A percentile compares a stretch with the other conserved stretches of the same genome.
Conservation (phyloP, 1,140 invertebrate genomes). For the Saccostrea cuccullata region DNA sequence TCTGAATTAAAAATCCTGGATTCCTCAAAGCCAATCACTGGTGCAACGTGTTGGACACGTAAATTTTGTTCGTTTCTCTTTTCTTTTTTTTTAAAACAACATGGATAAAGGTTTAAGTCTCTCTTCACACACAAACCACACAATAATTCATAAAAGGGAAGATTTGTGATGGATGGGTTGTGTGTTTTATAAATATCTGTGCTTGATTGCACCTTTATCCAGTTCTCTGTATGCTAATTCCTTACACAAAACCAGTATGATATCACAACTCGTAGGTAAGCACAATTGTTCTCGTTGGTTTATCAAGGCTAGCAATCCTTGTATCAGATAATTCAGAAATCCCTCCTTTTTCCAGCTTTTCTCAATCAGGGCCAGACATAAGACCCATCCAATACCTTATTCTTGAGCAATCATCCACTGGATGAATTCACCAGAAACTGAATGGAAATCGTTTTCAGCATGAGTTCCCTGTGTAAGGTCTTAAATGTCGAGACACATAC, state of each 20-base stretch:
- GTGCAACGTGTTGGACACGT: background rate
- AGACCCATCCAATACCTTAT: conserved; percentile 8
- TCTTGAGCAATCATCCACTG: conserved; percentile 23
- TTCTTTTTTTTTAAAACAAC: conserved; percentile 18
- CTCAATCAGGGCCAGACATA: background rate
- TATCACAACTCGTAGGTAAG: conserved; percentile 18
- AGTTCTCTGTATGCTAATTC: conserved; percentile 1
- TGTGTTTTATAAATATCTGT: conserved; percentile 22
- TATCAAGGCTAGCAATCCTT: background rate
- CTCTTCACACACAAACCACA: conserved; percentile 22
- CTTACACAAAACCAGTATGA: background rate
- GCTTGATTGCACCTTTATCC: conserved; percentile 25
- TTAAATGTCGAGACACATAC: conserved; percentile 27
- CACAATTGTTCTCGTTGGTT: background rate
- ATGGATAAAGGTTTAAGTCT: background rate
- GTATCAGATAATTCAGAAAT: conserved; percentile 30
- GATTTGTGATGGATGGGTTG: conserved; percentile 25
- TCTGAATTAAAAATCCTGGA: background rate
- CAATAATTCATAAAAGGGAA: conserved; percentile 27
- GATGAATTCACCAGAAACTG: conserved; percentile 28
- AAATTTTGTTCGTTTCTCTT: background rate
- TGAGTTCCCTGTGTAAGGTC: conserved; percentile 1
- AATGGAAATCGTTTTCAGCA: conserved; percentile 30
- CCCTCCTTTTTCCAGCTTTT: conserved; percentile 1
- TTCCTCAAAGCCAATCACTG: background rate